Base-by-base conservation (phyloP, 1,140 invertebrate genomes). In the Drosophila mauritiana region DNA sequence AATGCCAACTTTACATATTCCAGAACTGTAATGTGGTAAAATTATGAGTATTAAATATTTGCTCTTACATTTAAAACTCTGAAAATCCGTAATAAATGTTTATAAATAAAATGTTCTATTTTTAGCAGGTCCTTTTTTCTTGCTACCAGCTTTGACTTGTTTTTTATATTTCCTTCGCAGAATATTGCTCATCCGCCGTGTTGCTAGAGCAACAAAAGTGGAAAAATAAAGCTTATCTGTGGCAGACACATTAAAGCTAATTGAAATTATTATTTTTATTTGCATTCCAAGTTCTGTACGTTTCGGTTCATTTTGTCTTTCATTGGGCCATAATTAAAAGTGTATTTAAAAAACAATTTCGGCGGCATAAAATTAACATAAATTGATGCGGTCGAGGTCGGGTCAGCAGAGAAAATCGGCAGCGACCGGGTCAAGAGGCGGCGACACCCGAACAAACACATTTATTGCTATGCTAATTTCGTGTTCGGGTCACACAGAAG, bases 261-360 rank as follows among this genome's bases (percentile, higher is more conserved):
- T 76, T 82, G 61, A 62, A 65, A 70, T 81, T 64, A 73, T 72
- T 73, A 79, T 67, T 80, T 68, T 80, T 76, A 68, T 77, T 52
- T 37, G 49, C 40, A 36, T 77, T 49, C 20, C 22, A 37, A 52
- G 40, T 46, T 51, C 7, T 37, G 61, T 5, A 15, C 36, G 65
- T 61, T 43, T 61, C 17, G 49, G 49, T 57, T 54, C 42, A 45
- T 36, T 69, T 58, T 64, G 46, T 49, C 39, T 51, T 76, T 81
- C 55, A 78, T 67, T 79, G 56, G 58, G 51, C 64, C 69, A 80
- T 89, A 88, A 88, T 88, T 80, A 88, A 88, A 89, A 84, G 77
- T 80, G 80, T 90, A 73, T 89, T 89, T 89, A 89, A 89, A 89
- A 89, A 84, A 89, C 85, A 89, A 89, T 89, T 89, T 88, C 48